These are phyloP conservation scores for Bos indicus DNA, from an alignment of 2,113 vertebrate genomes.

Conservation along the genomic window DNA sequence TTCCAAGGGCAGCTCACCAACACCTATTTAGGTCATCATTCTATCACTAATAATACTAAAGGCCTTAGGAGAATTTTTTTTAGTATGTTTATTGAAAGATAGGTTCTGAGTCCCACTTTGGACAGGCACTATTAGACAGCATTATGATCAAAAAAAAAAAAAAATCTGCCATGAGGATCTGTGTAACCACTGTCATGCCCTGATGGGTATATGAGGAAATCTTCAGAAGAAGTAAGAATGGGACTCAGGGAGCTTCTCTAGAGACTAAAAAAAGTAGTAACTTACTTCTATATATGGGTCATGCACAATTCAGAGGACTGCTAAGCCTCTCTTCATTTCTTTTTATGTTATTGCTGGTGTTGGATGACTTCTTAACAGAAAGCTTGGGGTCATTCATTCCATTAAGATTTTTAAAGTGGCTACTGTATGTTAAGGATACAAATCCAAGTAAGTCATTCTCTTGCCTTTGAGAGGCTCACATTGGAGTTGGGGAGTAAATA, in stretches of 20 bases:
- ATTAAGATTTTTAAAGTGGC: slow-evolving; percentile 10
- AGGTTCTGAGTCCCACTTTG: neutral
- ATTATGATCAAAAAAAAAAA: neutral
- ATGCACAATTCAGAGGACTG: neutral
- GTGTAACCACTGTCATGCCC: neutral
- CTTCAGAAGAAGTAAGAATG: neutral
- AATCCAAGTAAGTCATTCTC: neutral
- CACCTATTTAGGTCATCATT: slow-evolving; percentile 50
- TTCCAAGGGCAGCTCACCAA: slow-evolving; percentile 46
- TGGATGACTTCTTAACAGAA: neutral
- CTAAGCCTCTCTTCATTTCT: neutral
- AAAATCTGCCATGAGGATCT: neutral
- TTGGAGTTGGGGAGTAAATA: neutral
- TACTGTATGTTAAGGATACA: neutral
- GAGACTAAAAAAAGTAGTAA: neutral
- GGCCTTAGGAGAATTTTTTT: neutral
- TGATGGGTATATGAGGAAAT: neutral
- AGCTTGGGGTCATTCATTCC: neutral
- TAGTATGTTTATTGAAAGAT: slow-evolving; percentile 29
- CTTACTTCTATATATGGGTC: neutral
- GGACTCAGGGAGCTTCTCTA: neutral
- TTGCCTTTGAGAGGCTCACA: neutral
- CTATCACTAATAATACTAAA: slow-evolving; percentile 19
- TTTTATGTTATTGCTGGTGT: neutral
- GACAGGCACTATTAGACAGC: neutral